Conservation (phyloP, 2,797 vertebrate genomes). For the Phrynocephalus forsythii region DNA sequence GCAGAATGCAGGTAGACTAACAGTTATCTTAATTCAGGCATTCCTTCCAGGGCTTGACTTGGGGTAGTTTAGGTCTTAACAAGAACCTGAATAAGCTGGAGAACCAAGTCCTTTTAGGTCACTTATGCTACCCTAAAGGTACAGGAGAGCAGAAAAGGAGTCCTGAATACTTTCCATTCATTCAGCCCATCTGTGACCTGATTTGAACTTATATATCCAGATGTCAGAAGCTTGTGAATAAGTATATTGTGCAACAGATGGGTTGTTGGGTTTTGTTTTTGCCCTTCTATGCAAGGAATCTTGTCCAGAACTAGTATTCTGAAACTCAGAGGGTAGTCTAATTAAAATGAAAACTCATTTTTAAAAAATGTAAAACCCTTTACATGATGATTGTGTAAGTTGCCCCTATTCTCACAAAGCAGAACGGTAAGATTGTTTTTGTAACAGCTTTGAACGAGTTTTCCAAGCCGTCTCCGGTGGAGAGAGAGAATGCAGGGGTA, state of each 20-base stretch:
- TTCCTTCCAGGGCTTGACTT: not conserved
- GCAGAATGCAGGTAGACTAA: too few relatives aligned
- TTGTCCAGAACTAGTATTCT: slow-evolving; percentile 10
- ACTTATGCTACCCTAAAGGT: slow-evolving; percentile 17
- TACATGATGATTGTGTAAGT: not conserved
- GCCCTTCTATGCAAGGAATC: slow-evolving; percentile 17
- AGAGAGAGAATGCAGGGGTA: too few relatives aligned
- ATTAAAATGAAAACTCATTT: slow-evolving; percentile 10
- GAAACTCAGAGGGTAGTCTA: not conserved
- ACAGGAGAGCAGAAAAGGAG: slow-evolving; percentile 16
- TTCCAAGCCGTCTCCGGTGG: not conserved
- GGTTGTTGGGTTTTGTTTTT: not conserved
- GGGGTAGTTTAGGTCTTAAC: not conserved
- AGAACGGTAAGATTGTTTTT: too few relatives aligned
- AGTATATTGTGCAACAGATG: slow-evolving; percentile 29
- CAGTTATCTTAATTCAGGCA: too few relatives aligned
- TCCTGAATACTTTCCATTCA: slow-evolving; percentile 33
- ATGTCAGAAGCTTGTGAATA: slow-evolving; percentile 39
- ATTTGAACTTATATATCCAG: slow-evolving; percentile 46
- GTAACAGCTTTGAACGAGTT: not conserved
- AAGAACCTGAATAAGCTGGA: not conserved
- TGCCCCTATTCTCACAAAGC: not conserved
- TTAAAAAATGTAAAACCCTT: not conserved
- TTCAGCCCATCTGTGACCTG: slow-evolving; percentile 42
- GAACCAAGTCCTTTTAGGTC: slow-evolving; percentile 2